Conservation (phyloP, 1,140 invertebrate genomes). For the Drosophila murphyi region DNA sequence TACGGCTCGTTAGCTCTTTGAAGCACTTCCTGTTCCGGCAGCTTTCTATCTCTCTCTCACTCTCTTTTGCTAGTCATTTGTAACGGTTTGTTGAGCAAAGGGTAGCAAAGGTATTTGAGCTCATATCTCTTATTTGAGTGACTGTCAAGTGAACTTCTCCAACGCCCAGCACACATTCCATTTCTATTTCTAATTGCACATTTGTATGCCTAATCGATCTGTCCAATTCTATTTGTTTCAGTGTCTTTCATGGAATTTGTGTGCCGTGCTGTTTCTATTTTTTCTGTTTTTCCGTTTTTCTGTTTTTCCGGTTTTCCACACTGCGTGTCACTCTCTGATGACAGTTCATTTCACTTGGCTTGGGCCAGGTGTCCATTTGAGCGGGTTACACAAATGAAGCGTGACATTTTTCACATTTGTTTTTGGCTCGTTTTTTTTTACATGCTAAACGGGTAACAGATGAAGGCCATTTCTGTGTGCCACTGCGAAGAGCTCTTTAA, state of each 20-base stretch:
- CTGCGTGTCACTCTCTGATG: conserved; percentile 23
- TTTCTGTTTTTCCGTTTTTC: background rate
- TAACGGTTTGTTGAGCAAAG: conserved; percentile 72
- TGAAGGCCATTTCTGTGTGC: background rate
- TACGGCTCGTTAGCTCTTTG: conserved; percentile 65
- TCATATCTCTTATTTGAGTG: conserved; percentile 10
- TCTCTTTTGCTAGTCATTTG: conserved; percentile 39
- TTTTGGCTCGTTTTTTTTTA: conserved; percentile 18
- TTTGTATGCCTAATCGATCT: conserved; percentile 81
- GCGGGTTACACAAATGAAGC: conserved; percentile 74
- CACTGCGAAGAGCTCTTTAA: background rate
- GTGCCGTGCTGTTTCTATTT: conserved; percentile 59
- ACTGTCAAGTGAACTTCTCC: conserved; percentile 12
- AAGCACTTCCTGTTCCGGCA: conserved; percentile 45
- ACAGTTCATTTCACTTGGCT: conserved; percentile 45
- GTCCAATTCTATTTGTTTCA: conserved; percentile 70
- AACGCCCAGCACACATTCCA: conserved; percentile 15
- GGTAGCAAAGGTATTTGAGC: conserved; percentile 47
- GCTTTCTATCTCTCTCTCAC: background rate
- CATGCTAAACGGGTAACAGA: conserved; percentile 3
- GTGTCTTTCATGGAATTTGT: conserved; percentile 69
- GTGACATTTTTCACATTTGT: conserved; percentile 76
- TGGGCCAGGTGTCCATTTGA: conserved; percentile 73
- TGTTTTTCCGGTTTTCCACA: background rate
- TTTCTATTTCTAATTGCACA: conserved; percentile 70